Evolutionary conservation across 2,888 invertebrate genomes (phyloP), one percentile per base, ranked within the genome.

Genomic region (Himalopsyche anomala): DNA sequence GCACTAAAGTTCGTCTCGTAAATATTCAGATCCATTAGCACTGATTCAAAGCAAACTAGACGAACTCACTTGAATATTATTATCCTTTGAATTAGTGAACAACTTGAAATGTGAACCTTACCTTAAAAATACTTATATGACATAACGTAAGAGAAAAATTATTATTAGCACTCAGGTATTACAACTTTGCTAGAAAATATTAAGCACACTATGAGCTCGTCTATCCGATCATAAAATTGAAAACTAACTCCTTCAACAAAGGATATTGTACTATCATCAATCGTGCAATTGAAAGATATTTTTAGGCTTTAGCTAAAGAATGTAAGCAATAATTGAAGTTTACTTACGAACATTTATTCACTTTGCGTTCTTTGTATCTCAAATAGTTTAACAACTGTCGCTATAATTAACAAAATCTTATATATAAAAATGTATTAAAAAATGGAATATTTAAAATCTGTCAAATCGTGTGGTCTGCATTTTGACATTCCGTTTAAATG

Each of bases 1-100:
- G 62, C 19, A 62, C 62, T 62, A 62, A 62, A 62, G 62, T 62
- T 62, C 62, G 62, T 28, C 62, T 62, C 62, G 62, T 62, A 62
- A 62, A 62, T 62, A 62, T 62, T 62, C 62, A 62, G 28, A 19
- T 62, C 62, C 62, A 62, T 62, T 62, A 62, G 62, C 62, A 62
- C 62, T 19, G 62, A n/a, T 62, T 62, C 62, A 62, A 62, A 62
- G 62, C 62, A 19, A 62, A 62, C 62, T 62, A 62, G 62, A 62
- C 28, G 62, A 62, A 8, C 8, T 62, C 62, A 62, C 62, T 62
- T 62, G 62, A 62, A 62, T 62, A 62, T 62, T 62, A 62, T 62
- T 62, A 62, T 62, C 62, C 62, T 62, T 62, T 62, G 62, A 62
- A 62, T 62, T 19, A 62, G 62, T 62, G 62, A 62, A 19, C 62